Evolutionary conservation across 1,140 invertebrate genomes (phyloP).

Genomic region (Drosophila baimaii): DNA sequence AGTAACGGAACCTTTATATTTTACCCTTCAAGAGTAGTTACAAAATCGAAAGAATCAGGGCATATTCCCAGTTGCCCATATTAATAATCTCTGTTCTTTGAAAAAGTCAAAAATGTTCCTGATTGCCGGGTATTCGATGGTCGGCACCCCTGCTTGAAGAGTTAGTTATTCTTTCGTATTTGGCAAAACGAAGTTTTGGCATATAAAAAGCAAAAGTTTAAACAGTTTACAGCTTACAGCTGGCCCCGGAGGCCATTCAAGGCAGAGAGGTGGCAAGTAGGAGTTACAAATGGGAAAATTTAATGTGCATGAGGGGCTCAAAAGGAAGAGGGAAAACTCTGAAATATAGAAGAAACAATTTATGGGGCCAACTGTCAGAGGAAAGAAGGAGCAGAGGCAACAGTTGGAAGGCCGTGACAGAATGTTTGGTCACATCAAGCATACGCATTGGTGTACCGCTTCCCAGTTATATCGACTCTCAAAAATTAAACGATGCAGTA

Average conservation of each 20-base stretch:
- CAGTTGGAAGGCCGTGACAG: constrained; percentile 12
- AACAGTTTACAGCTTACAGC: constrained; percentile 11
- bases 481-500: constrained; percentile 77
- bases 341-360: constrained; percentile 7
- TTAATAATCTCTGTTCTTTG: too few species aligned
- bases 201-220: not conserved
- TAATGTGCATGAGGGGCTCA: too few species aligned
- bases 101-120: too few species aligned
- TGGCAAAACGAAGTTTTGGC: constrained; percentile 4
- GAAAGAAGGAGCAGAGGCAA: constrained; percentile 17
- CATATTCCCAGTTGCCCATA: not conserved
- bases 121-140: not conserved
- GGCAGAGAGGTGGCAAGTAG: not conserved
- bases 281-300: not conserved
- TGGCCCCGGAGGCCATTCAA: constrained; percentile 1
- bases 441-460: constrained; percentile 69
- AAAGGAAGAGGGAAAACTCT: not conserved
- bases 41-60: not conserved
- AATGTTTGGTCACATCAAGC: constrained; percentile 55
- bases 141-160: not conserved
- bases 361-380: constrained; percentile 16
- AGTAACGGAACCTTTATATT: not conserved
- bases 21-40: not conserved
- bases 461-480: constrained; percentile 7
- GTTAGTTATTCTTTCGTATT: not conserved